Conservation (phyloP, 2,797 vertebrate genomes). For the Pangasius sanitwongsei region DNA sequence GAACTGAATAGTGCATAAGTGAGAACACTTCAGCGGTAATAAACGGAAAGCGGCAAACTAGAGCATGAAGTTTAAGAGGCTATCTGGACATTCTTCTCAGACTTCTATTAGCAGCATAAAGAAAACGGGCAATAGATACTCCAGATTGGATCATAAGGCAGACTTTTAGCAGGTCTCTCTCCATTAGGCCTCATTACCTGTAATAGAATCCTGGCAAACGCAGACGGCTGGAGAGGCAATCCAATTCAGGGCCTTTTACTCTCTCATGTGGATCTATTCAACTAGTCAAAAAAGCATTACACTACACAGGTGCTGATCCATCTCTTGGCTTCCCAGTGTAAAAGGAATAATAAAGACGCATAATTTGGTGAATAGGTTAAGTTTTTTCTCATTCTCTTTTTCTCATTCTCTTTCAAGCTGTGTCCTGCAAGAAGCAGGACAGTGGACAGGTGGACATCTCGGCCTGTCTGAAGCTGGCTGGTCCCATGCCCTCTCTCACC, state of each 20-base stretch:
- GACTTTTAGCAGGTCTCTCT: constrained; percentile 54
- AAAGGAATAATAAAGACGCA: not conserved
- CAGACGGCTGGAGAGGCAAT: constrained; percentile 55
- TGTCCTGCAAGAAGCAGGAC: constrained; percentile 92
- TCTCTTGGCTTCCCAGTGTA: constrained; percentile 23
- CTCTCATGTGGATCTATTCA: constrained; percentile 48
- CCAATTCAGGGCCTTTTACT: constrained; percentile 59
- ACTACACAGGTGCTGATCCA: constrained; percentile 31
- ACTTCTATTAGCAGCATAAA: constrained; percentile 49
- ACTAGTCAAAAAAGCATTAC: constrained; percentile 48
- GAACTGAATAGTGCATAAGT: constrained; percentile 9
- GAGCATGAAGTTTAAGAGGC: constrained; percentile 35
- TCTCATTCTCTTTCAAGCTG: constrained; percentile 74
- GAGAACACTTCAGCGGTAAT: constrained; percentile 8
- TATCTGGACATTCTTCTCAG: constrained; percentile 39
- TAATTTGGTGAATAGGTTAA: not conserved
- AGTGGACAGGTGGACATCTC: constrained; percentile 85
- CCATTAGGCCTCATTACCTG: constrained; percentile 68
- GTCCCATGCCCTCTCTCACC: constrained; percentile 86
- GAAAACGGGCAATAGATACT: constrained; percentile 58
- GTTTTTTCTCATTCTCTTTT: not conserved
- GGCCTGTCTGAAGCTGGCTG: constrained; percentile 83
- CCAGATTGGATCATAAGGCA: constrained; percentile 54
- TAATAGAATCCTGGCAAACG: constrained; percentile 62
- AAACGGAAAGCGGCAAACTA: constrained; percentile 19